These are phyloP conservation scores for Cephus pygmeus DNA, from an alignment of 2,888 invertebrate genomes.

Conservation along the genomic window DNA sequence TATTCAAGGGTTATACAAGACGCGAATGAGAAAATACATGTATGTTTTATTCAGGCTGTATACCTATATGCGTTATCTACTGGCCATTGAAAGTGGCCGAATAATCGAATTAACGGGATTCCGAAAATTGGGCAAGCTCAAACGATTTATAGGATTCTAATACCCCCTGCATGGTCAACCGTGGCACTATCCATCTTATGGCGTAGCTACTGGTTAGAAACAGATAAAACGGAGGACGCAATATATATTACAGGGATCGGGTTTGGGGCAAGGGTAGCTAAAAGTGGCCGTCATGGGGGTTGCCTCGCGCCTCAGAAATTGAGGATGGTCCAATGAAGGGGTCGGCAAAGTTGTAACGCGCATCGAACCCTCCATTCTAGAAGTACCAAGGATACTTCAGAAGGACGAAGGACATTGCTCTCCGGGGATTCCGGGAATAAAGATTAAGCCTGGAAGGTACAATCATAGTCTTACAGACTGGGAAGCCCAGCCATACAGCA, in stretches of 20 bases:
- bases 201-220: conserved; percentile 27
- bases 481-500: neutral
- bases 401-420: neutral
- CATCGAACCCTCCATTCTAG: conserved; percentile 25
- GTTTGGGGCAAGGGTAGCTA: conserved; percentile 16
- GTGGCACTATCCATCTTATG: conserved; percentile 16
- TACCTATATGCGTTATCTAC: neutral
- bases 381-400: neutral
- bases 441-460: neutral
- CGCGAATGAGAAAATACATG: neutral
- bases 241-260: conserved; percentile 25
- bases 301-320: conserved; percentile 23
- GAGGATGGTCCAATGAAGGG: conserved; percentile 10
- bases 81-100: conserved; percentile 8
- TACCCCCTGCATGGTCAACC: conserved; percentile 12
- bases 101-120: conserved; percentile 22
- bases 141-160: conserved; percentile 23
- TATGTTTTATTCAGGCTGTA: neutral
- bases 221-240: conserved; percentile 22
- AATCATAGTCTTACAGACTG: neutral
- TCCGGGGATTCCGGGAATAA: neutral
- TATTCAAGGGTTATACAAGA: neutral
- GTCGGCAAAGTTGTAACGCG: conserved; percentile 19
- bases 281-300: conserved; percentile 23
- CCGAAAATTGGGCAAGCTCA: conserved; percentile 18